phyloP scores from a whole-genome alignment of 1,140 invertebrate species.

The Nymphalis io region DNA sequence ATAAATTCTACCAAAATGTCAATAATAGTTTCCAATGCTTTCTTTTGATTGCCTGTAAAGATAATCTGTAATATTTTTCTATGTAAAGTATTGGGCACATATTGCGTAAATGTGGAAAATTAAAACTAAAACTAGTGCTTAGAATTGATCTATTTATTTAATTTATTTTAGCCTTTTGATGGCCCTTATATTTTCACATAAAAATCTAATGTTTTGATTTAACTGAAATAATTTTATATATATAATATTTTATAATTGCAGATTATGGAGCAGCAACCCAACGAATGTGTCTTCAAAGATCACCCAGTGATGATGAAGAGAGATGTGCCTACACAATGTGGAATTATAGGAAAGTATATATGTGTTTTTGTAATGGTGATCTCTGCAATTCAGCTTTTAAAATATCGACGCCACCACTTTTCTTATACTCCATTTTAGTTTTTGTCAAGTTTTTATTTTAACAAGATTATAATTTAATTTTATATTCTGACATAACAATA shows the following conservation, averaged over 20 bases:
- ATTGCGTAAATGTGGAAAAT: too few relatives aligned
- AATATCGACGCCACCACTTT: slow-evolving; percentile 17
- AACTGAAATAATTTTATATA: slow-evolving; percentile 32
- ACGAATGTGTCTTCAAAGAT: slow-evolving; percentile 91
- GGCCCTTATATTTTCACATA: neutral
- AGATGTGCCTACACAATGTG: slow-evolving; percentile 91
- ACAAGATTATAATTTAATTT: too few relatives aligned
- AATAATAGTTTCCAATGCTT: too few relatives aligned
- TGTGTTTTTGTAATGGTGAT: slow-evolving; percentile 96
- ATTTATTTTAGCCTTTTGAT: neutral
- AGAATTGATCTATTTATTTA: neutral
- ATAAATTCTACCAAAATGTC: too few relatives aligned
- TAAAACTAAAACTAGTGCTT: too few relatives aligned
- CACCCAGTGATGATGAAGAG: slow-evolving; percentile 93
- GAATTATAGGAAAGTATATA: slow-evolving; percentile 90
- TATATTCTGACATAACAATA: too few relatives aligned
- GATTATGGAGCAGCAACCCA: slow-evolving; percentile 94
- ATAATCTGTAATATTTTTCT: too few relatives aligned
- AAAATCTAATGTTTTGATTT: neutral
- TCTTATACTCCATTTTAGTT: slow-evolving; percentile 41
- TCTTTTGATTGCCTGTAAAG: too few relatives aligned
- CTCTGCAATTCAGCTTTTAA: slow-evolving; percentile 86
- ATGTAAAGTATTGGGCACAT: too few relatives aligned
- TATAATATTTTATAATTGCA: slow-evolving; percentile 53
- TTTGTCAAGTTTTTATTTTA: slow-evolving; percentile 11